Conservation (phyloP, 2,113 vertebrate genomes). For the Panurus biarmicus region DNA sequence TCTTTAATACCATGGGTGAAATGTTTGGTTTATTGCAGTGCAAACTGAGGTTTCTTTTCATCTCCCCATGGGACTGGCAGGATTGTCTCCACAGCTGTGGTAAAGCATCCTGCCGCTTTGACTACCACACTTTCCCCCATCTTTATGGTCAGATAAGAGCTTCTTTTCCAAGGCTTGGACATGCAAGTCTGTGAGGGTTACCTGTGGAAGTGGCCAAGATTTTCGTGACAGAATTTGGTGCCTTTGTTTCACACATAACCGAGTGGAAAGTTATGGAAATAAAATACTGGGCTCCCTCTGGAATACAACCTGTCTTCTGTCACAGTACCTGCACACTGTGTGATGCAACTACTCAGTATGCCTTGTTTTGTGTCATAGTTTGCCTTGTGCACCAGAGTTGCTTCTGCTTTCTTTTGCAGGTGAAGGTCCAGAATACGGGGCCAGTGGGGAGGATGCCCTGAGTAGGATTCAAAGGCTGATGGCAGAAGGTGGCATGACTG, state of each 20-base stretch:
- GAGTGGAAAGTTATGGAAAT: neutral
- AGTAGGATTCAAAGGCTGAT: conserved; percentile 93
- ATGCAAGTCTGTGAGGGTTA: neutral
- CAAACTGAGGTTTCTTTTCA: neutral
- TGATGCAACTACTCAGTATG: neutral
- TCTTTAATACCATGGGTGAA: neutral
- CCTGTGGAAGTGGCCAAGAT: neutral
- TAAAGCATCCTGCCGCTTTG: neutral
- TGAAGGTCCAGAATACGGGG: conserved; percentile 75
- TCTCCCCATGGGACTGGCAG: neutral
- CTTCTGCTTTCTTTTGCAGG: conserved; percentile 65
- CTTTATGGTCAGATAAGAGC: neutral
- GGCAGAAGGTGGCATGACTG: conserved; percentile 95
- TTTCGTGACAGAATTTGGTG: neutral
- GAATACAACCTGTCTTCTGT: neutral
- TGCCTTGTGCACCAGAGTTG: neutral
- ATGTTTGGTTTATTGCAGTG: neutral
- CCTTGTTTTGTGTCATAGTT: neutral
- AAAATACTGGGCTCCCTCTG: neutral
- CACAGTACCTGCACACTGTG: rapidly evolving
- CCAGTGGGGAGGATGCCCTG: conserved; percentile 84
- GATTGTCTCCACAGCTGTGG: neutral
- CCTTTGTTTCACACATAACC: neutral
- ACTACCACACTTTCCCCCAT: neutral
- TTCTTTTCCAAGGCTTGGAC: neutral